Conservation (phyloP, 2,113 vertebrate species). For the Thalassarche chlororhynchos region DNA sequence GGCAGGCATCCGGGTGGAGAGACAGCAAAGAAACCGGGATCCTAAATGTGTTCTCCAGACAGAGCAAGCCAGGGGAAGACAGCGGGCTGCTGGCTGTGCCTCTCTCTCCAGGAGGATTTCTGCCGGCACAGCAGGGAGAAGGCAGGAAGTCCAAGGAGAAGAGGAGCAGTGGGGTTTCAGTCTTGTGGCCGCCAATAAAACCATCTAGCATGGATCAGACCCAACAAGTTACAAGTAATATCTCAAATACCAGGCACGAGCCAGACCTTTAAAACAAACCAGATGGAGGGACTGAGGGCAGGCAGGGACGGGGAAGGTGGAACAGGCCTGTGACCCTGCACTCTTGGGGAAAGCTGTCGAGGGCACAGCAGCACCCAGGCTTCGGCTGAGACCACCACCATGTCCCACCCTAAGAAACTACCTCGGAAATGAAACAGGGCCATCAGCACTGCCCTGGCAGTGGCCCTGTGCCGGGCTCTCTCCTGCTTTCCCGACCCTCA, state of each 20-base stretch:
- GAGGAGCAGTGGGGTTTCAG: neutral
- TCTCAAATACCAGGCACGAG: neutral
- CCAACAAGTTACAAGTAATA: neutral
- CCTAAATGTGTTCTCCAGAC: neutral
- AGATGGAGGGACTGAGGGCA: neutral
- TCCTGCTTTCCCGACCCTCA: neutral
- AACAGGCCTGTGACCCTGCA: neutral
- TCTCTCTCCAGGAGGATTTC: neutral
- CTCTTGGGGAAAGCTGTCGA: neutral
- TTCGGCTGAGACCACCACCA: neutral
- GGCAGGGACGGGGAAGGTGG: neutral
- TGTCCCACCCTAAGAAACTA: neutral
- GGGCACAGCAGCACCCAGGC: neutral
- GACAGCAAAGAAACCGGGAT: neutral
- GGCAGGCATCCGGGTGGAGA: neutral
- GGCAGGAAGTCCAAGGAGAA: constrained; percentile 30
- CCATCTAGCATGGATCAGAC: constrained; percentile 13
- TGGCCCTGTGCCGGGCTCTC: rapidly evolving
- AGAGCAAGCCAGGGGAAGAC: neutral
- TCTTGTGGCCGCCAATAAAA: neutral
- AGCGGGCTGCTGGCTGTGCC: neutral
- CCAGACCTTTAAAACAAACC: neutral
- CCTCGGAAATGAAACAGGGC: neutral
- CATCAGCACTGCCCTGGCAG: neutral
- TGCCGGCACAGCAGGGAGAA: neutral